Base-by-base conservation (phyloP, 2,888 invertebrate genomes). In the Hemicrepidius hirtus region DNA sequence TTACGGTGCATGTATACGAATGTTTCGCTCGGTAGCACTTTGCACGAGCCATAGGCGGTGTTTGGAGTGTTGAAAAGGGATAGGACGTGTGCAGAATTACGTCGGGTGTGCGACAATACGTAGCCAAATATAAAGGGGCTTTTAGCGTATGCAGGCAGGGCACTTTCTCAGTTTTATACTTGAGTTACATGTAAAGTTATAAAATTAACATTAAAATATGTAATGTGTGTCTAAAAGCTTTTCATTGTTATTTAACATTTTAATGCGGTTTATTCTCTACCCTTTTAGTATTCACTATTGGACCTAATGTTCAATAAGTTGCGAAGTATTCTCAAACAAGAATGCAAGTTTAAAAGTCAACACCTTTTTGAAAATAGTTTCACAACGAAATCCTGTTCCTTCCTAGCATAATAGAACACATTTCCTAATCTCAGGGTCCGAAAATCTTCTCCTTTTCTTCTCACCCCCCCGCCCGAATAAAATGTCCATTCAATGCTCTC, bases 1-100 rank as follows among this genome's bases (percentile, higher is more conserved):
- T 76, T 77, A 77, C 76, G 53, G 76, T 71, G 74, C 77, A 75
- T 77, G 77, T 79, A 78, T 74, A 77, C 71, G 79, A 75, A 78
- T 77, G 77, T 76, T 76, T 72, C 76, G 68, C 76, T 76, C 67
- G 68, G 66, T 63, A 74, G 76, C 77, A 76, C 76, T 77, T 76
- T 65, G 68, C 66, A 71, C 57, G 60, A 69, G 68, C 75, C 68
- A 64, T 60, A 60, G 73, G 65, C 69, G 50, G 37, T 65, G 68
- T 64, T 72, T 68, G 68, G 55, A 73, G 68, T 50, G 64, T 13
- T 62, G 68, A 69, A 73, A 73, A 65, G 73, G 71, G 66, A 69
- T 66, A 68, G 60, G 59, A 73, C 73, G 73, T 73, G 73, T 69
- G 68, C 59, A 50, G 73, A 68, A 68, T 73, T 72, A 69, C 73